These are phyloP conservation scores for Nettapus auritus DNA, from an alignment of 2,113 vertebrate genomes.

Conservation along the genomic window DNA sequence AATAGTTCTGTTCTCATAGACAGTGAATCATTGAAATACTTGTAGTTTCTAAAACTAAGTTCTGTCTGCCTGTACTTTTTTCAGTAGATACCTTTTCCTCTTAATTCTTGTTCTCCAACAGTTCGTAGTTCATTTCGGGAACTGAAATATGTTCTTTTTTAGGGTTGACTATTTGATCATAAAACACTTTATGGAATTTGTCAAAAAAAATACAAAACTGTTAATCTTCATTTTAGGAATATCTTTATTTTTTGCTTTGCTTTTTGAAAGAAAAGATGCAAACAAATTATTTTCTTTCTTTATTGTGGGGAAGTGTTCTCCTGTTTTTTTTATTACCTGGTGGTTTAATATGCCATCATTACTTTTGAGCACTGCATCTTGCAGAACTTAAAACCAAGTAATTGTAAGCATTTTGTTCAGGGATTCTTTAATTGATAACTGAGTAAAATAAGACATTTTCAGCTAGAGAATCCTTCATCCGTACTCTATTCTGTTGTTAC, in stretches of 20 bases:
- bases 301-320: background rate
- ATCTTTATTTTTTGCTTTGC: background rate
- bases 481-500: background rate
- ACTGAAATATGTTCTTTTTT: background rate
- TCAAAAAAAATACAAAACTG: background rate
- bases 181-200: background rate
- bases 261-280: slow-evolving; percentile 19
- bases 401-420: background rate
- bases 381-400: background rate
- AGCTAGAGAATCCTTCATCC: background rate
- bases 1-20: background rate
- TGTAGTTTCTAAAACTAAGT: background rate
- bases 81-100: background rate
- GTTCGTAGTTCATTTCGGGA: background rate
- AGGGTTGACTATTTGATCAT: background rate
- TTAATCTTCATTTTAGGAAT: background rate
- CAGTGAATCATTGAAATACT: background rate
- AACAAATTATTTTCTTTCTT: background rate
- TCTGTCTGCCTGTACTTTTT: background rate
- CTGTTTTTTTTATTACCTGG: background rate
- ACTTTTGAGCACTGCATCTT: background rate
- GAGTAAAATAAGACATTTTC: background rate
- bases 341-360: background rate
- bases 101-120: background rate
- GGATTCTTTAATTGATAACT: background rate